A percentile compares a stretch with the other conserved stretches of the same genome.
phyloP scores from a whole-genome alignment of 2,888 invertebrate species.

The Cosmorhoe ocellata region DNA sequence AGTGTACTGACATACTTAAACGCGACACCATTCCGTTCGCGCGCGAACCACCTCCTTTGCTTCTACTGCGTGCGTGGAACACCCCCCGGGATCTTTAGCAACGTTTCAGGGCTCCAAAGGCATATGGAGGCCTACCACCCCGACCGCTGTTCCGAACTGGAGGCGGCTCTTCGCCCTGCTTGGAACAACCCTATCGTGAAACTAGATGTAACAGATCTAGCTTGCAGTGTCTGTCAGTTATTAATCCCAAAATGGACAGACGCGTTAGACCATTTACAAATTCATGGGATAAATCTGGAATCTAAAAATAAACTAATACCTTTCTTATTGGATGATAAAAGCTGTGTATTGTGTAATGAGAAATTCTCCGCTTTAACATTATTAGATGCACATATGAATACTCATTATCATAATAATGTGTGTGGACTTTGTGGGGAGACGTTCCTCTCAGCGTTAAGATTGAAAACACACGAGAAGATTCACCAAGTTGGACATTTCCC shows the following conservation, averaged over 20 bases:
- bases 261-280: constrained; percentile 54
- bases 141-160: constrained; percentile 39
- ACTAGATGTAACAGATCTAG: constrained; percentile 52
- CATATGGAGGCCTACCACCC: constrained; percentile 44
- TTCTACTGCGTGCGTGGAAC: constrained; percentile 50
- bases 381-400: constrained; percentile 65
- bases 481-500: constrained; percentile 65
- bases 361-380: constrained; percentile 43
- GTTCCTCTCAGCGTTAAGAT: constrained; percentile 42
- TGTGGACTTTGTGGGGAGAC: constrained; percentile 63
- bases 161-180: constrained; percentile 52
- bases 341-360: constrained; percentile 54
- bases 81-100: constrained; percentile 32
- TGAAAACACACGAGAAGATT: constrained; percentile 61
- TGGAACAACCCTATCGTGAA: constrained; percentile 58
- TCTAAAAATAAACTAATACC: constrained; percentile 55
- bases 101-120: constrained; percentile 25
- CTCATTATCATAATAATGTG: constrained; percentile 60
- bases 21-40: constrained; percentile 56
- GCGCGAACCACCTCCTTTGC: constrained; percentile 45
- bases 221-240: constrained; percentile 38
- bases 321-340: constrained; percentile 41
- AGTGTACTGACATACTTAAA: constrained; percentile 53
- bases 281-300: constrained; percentile 46
- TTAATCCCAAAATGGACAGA: constrained; percentile 49